Evolutionary conservation across 2,113 vertebrate species (phyloP).

Genomic region (Burhinus bistriatus): DNA sequence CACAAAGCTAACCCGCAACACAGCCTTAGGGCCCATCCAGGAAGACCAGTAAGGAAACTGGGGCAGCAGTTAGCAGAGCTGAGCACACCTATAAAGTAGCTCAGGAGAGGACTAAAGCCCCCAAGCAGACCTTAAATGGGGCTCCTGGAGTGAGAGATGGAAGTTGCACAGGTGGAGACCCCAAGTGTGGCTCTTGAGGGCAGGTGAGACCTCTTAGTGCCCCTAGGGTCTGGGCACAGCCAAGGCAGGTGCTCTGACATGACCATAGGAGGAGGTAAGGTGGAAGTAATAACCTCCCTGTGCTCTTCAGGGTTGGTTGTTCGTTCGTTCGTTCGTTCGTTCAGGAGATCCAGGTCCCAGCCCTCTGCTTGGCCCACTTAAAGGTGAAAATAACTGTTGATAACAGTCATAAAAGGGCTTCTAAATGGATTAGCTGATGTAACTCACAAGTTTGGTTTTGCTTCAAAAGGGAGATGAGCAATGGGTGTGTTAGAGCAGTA

Average conservation of each 20-base stretch:
- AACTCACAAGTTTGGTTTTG: background rate
- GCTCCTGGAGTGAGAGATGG: background rate
- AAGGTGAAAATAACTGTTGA: background rate
- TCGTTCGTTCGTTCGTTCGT: background rate
- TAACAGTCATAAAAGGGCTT: background rate
- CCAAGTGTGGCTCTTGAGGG: background rate
- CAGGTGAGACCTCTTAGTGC: background rate
- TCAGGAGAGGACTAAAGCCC: fast-evolving
- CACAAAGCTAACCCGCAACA: background rate
- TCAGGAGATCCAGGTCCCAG: background rate
- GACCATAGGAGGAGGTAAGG: fast-evolving
- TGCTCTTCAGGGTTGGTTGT: background rate
- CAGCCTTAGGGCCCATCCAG: background rate
- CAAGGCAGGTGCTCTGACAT: background rate
- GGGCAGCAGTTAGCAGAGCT: background rate
- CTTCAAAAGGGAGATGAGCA: background rate
- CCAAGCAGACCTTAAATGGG: background rate
- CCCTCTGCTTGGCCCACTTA: background rate
- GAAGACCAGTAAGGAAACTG: fast-evolving
- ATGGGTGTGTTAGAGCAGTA: background rate
- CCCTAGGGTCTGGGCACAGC: background rate
- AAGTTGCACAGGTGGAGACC: background rate
- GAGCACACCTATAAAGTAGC: fast-evolving
- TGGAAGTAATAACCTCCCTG: background rate
- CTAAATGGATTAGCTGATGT: background rate